phyloP scores from a whole-genome alignment of 2,888 invertebrate genomes.

The Sinopyrophorus schimmeli region DNA sequence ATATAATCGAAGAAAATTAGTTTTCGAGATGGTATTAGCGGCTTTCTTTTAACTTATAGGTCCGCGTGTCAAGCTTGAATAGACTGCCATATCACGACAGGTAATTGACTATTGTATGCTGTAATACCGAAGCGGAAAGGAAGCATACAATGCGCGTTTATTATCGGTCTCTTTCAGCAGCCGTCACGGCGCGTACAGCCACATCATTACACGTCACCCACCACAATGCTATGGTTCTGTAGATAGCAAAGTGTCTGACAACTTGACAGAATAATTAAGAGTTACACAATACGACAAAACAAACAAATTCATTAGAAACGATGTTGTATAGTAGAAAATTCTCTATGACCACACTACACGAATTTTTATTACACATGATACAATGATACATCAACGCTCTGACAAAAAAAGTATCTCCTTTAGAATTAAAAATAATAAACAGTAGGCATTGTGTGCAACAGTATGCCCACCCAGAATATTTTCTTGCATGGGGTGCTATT shows the following conservation, averaged over 20 bases:
- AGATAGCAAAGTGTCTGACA: constrained; percentile 50
- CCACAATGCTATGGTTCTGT: constrained; percentile 42
- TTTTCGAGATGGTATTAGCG: constrained; percentile 38
- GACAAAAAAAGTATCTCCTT: no score
- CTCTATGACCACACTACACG: no score
- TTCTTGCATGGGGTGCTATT: no score
- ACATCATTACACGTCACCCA: constrained; percentile 50
- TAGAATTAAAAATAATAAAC: no score
- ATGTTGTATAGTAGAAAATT: constrained; percentile 17
- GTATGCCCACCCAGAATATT: no score
- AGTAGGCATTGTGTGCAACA: no score
- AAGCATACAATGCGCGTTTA: constrained; percentile 52
- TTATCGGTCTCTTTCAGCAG: constrained; percentile 51
- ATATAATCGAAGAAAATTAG: constrained; percentile 45
- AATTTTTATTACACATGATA: no score
- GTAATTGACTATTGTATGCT: constrained; percentile 53
- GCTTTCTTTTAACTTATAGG: constrained; percentile 40
- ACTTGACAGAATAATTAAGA: constrained; percentile 53
- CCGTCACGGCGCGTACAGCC: constrained; percentile 48
- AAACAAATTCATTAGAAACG: constrained; percentile 42
- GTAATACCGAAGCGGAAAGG: constrained; percentile 48
- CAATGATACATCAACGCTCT: no score
- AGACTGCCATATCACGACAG: constrained; percentile 50
- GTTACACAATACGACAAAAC: constrained; percentile 48
- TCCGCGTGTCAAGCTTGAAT: constrained; percentile 40